Evolutionary conservation across 2,113 vertebrate genomes (phyloP), one percentile per base, ranked within the genome.

Genomic region (Mobula birostris): DNA sequence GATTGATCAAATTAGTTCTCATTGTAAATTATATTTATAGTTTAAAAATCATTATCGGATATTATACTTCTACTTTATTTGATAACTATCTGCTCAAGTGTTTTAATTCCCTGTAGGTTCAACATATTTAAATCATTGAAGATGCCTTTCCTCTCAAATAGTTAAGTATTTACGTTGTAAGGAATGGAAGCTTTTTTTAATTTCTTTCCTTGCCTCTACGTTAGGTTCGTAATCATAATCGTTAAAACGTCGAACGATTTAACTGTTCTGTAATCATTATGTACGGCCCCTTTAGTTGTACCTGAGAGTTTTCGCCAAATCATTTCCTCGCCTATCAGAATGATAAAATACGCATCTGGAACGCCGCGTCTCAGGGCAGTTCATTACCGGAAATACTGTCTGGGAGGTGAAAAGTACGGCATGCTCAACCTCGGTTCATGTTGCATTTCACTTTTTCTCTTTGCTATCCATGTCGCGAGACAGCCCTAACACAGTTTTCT

Each of bases 301-400:
- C 58, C 40, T 48, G 21, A 19, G 90, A 72, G 32, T 70, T 9
- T 48, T 93, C 66, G 91, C 40, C 21, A 56, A 93, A 56, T 93
- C 32, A 93, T 40, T 27, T 76, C 40, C 70, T 76, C 8, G 32
- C 90, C 70, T 48, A 48, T 93, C 90, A 40, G 32, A 68, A 68
- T 21, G 68, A 72, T 70, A 70, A 92, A 72, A 93, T 48, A 48
- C 40, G 90, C 68, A 92, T 72, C 32, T 74, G 90, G 66, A 72
- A 92, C 48, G 66, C 90, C 32, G 40, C 9, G 32, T 92, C 90
- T 70, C 90, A 48, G 8, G 90, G 66, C 66, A 93, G 19, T 93
- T 72, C 72, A 72, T 93, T 24, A 24, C 32, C 63, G 90, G 90
- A 93, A 93, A 93, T 74, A 48, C 90, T 93, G 32, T 74, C 90